Evolutionary conservation across 2,888 invertebrate species (phyloP).

Genomic region (Eudemis profundana): DNA sequence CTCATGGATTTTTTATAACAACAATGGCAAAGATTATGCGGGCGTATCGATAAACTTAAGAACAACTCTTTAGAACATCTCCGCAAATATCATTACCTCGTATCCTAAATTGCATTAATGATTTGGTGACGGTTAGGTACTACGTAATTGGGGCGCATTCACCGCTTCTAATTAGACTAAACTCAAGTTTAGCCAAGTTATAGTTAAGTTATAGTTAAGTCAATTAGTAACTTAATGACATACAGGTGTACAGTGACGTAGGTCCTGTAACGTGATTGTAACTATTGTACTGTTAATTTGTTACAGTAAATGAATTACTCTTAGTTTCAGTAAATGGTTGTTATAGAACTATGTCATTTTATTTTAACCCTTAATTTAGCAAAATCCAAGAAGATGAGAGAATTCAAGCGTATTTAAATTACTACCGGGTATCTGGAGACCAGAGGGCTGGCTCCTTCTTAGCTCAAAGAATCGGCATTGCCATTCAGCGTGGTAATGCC

Average conservation of each 20-base stretch:
- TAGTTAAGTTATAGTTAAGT: conserved; percentile 26
- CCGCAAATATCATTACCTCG: not conserved
- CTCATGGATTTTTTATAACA: too few relatives aligned
- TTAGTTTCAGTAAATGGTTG: too few relatives aligned
- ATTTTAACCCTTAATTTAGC: too few relatives aligned
- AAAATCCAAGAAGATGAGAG: too few relatives aligned
- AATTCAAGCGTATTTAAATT: too few relatives aligned
- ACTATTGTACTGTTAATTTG: conserved; percentile 2
- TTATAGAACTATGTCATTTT: too few relatives aligned
- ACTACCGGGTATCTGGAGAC: too few relatives aligned
- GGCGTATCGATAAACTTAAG: too few relatives aligned
- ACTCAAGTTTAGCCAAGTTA: conserved; percentile 9
- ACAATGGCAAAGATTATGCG: too few relatives aligned
- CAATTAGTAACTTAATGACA: conserved; percentile 19
- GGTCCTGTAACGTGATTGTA: conserved; percentile 4
- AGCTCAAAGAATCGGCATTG: too few relatives aligned
- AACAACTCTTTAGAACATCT: not conserved
- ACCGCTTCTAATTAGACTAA: conserved; percentile 16
- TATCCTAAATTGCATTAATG: conserved; percentile 28
- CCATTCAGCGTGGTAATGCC: too few relatives aligned
- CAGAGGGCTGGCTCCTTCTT: too few relatives aligned
- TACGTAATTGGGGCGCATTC: conserved; percentile 28
- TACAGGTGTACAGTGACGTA: conserved; percentile 22
- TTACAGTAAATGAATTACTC: not conserved
- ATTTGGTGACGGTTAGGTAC: conserved; percentile 26